Conservation (phyloP, 23 tunicate species). For the Clavelina lepadiformis region DNA sequence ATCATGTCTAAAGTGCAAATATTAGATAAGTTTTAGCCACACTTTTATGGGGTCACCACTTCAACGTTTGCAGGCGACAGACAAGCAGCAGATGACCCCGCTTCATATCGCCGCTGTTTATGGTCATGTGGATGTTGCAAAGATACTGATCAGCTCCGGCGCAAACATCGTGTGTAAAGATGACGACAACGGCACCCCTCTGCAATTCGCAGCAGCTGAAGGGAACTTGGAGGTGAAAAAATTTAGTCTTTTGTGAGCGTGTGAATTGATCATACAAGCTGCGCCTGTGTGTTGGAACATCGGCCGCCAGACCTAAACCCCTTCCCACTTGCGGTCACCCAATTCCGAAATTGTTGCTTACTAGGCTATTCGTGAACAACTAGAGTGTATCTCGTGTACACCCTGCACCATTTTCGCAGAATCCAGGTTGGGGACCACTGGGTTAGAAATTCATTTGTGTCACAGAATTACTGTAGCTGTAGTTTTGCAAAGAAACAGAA, state of each 20-base stretch:
- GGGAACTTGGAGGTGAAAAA: conserved; percentile 82
- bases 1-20: not conserved
- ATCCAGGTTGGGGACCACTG: no score
- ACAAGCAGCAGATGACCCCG: conserved; percentile 94
- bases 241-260: no score
- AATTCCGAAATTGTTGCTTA: no score
- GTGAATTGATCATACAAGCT: no score
- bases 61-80: conserved; percentile 35
- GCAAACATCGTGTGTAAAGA: conserved; percentile 70
- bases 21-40: not conserved
- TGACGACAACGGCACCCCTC: conserved; percentile 86
- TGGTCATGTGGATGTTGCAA: conserved; percentile 61
- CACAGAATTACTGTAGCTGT: no score
- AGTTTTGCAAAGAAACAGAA: not conserved
- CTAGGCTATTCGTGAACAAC: no score
- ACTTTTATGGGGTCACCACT: not conserved
- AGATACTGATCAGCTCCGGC: conserved; percentile 40
- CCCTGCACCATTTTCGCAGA: no score
- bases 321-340: no score
- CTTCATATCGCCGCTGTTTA: conserved; percentile 87
- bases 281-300: no score
- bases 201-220: conserved; percentile 90
- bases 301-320: no score
- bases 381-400: no score
- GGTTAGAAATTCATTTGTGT: no score